Percentiles rank a stretch among this genome's conserved stretches.
Evolutionary conservation across 2,888 invertebrate species (phyloP).

Genomic region (Polymixis lichenea): DNA sequence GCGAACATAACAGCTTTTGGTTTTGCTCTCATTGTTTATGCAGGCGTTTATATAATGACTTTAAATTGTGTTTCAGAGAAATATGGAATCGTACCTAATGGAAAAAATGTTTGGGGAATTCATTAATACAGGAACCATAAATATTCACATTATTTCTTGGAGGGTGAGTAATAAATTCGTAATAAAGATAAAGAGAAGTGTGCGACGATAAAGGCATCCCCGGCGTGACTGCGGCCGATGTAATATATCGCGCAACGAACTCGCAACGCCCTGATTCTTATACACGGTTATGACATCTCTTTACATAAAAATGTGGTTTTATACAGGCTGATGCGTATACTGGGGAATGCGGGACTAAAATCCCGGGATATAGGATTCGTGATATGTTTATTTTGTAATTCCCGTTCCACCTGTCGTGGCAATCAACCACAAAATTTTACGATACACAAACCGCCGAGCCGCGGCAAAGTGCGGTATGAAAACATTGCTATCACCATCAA

Average conservation of each 20-base stretch:
- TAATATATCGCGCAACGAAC: constrained; percentile 73
- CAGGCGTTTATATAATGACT: constrained; percentile 72
- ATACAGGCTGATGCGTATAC: constrained; percentile 51
- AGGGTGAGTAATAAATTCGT: constrained; percentile 81
- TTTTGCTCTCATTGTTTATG: constrained; percentile 71
- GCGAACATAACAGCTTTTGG: constrained; percentile 31
- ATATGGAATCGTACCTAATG: constrained; percentile 51
- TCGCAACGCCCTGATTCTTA: constrained; percentile 74
- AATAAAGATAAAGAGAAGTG: constrained; percentile 79
- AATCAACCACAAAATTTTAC: constrained; percentile 61
- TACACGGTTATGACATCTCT: constrained; percentile 65
- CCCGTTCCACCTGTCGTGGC: constrained; percentile 59
- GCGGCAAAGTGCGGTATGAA: constrained; percentile 42
- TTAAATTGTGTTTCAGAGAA: constrained; percentile 56
- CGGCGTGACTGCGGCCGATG: constrained; percentile 51
- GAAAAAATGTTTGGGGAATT: constrained; percentile 70
- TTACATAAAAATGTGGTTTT: constrained; percentile 67
- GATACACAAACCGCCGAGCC: constrained; percentile 50
- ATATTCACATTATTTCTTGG: constrained; percentile 79
- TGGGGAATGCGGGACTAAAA: constrained; percentile 51
- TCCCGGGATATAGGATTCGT: constrained; percentile 32
- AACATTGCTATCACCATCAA: constrained; percentile 60
- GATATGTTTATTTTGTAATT: constrained; percentile 60
- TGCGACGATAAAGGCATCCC: constrained; percentile 77
- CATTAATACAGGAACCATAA: constrained; percentile 83